Percentiles rank a stretch among this genome's conserved stretches.
Evolutionary conservation across 2,113 vertebrate species (phyloP).

Genomic region (Grammomys dolichurus): DNA sequence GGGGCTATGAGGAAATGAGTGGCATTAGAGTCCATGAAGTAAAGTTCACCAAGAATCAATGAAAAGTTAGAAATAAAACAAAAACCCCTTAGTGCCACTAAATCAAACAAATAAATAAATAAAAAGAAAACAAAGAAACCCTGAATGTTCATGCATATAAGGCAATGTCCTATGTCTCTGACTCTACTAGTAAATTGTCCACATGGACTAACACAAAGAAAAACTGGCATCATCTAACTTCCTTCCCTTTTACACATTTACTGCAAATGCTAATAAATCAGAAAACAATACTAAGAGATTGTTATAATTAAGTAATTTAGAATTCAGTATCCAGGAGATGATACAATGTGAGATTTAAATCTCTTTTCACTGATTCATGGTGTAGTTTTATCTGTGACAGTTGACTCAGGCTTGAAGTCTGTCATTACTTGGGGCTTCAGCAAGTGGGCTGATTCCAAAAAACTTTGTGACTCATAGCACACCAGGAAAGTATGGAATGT

Average conservation of each 20-base stretch:
- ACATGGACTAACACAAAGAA: not conserved
- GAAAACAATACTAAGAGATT: not conserved
- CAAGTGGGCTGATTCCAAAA: not conserved
- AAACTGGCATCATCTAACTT: not conserved
- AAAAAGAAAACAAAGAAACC: not conserved
- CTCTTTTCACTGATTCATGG: not conserved
- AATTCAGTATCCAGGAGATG: not conserved
- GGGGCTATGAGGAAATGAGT: too few species aligned
- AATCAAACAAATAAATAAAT: too few species aligned
- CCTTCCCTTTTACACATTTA: not conserved
- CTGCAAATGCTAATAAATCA: not conserved
- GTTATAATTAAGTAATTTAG: not conserved
- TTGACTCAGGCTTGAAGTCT: not conserved
- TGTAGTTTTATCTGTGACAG: not conserved
- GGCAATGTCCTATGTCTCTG: too few species aligned
- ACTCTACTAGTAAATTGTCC: not conserved
- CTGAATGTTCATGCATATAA: fast-evolving
- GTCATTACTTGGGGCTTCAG: not conserved
- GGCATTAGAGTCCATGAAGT: too few species aligned
- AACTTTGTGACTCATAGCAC: not conserved
- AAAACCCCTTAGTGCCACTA: too few species aligned
- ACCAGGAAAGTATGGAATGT: not conserved
- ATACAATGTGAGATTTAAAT: not conserved
- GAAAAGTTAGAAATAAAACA: too few species aligned
- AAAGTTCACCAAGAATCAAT: too few species aligned